Evolutionary conservation across 53 echinoderm and acorn worm species (phyloP).

Genomic region (Antedon mediterranea): DNA sequence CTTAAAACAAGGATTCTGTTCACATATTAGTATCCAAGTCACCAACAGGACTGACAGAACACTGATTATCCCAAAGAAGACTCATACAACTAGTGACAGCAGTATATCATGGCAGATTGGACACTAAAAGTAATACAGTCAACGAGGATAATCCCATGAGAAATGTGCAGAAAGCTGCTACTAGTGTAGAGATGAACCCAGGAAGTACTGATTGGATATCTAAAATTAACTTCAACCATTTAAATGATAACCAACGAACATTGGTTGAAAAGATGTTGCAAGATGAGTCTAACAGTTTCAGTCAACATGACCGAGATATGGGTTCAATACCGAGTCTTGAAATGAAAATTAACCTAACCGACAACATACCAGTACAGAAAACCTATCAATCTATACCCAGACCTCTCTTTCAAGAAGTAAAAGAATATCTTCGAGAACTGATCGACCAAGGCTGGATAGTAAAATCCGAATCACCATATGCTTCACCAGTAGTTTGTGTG

Average conservation of each 20-base stretch:
- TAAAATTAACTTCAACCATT: background rate
- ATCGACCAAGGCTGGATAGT: conserved; percentile 35
- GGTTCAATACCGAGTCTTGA: conserved; percentile 17
- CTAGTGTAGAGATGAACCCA: background rate
- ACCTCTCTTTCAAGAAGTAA: conserved; percentile 22
- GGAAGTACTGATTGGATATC: background rate
- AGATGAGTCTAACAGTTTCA: conserved; percentile 14
- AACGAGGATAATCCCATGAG: background rate
- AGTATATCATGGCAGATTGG: background rate
- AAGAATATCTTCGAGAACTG: conserved; percentile 30
- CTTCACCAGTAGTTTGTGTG: conserved; percentile 65
- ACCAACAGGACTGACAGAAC: background rate
- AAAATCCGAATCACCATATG: conserved; percentile 39
- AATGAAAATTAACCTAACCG: conserved; percentile 20
- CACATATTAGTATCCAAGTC: conserved; percentile 1
- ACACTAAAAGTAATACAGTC: background rate
- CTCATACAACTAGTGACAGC: conserved; percentile 17
- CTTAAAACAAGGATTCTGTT: too few species aligned
- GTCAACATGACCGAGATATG: conserved; percentile 14
- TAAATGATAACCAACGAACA: background rate
- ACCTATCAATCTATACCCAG: conserved; percentile 32
- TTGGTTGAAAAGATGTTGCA: conserved; percentile 7
- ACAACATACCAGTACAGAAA: conserved; percentile 35
- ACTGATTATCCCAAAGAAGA: background rate
- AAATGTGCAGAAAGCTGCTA: background rate